Base-by-base conservation (phyloP, 1,140 invertebrate species). In the Steinernema feltiae region DNA sequence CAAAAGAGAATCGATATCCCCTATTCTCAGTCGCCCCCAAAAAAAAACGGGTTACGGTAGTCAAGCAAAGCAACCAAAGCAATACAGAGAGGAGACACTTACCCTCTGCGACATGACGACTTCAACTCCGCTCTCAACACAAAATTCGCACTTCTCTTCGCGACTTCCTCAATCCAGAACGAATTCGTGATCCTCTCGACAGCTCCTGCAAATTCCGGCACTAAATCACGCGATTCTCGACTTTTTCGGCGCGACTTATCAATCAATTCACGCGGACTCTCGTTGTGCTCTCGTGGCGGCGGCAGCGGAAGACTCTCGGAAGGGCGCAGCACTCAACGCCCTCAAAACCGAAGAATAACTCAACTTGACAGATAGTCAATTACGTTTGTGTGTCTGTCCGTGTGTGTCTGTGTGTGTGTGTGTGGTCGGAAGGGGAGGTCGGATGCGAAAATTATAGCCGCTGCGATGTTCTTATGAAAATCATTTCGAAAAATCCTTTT, bases 311-410 rank as follows among this genome's bases (percentile, higher is more conserved):
- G n/a, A n/a, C n/a, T n/a, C n/a, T n/a, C n/a, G n/a, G n/a, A n/a
- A n/a, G n/a, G n/a, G n/a, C n/a, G n/a, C n/a, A n/a, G n/a, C n/a
- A n/a, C n/a, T n/a, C n/a, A n/a, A n/a, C n/a, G 35, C 18, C 35
- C 35, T 7, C 7, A 18, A 18, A 27, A 7, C 7, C 35, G 53
- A 21, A 63, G 53, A 63, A 63, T 63, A 63, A 63, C 53, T 63
- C 53, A 63, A 63, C 53, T 63, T 63, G 53, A 63, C 53, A 63
- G 53, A 63, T 63, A 63, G 53, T 63, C 53, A 63, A 63, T 63
- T 63, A 63, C 53, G 53, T 63, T 15, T 63, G 41, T n/a, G n/a
- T n/a, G n/a, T n/a, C n/a, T n/a, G n/a, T n/a, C n/a, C n/a, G n/a
- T n/a, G n/a, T n/a, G n/a, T n/a, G n/a, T n/a, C n/a, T n/a, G n/a